These are phyloP conservation scores for Anolis carolinensis DNA, from an alignment of 2,113 vertebrate genomes.

Conservation along the genomic window DNA sequence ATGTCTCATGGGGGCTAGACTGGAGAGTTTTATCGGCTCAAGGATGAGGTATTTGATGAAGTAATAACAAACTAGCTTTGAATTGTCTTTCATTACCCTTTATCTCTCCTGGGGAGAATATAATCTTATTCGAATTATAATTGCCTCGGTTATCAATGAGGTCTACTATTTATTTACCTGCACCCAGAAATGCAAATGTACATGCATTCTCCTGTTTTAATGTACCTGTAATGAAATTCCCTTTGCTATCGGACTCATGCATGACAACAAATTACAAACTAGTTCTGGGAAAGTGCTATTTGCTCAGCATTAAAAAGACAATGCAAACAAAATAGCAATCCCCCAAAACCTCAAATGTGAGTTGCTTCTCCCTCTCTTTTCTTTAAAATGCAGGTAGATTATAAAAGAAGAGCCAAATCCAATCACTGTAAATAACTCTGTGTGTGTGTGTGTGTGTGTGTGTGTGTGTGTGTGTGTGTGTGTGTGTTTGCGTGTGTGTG, in stretches of 20 bases:
- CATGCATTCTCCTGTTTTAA: conserved; percentile 66
- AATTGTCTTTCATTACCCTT: conserved; percentile 83
- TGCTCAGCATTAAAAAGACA: conserved; percentile 68
- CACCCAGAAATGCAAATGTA: conserved; percentile 73
- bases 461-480: background rate
- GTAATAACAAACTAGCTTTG: conserved; percentile 81
- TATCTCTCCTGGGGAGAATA: conserved; percentile 81
- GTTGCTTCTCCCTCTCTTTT: conserved; percentile 48
- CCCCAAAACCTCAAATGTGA: background rate
- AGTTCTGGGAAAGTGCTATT: conserved; percentile 70
- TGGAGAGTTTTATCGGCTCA: conserved; percentile 77
- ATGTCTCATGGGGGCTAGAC: conserved; percentile 70
- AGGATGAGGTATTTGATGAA: conserved; percentile 80
- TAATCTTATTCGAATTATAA: conserved; percentile 86
- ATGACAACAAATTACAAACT: conserved; percentile 80
- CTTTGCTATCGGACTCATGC: conserved; percentile 71
- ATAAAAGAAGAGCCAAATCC: conserved; percentile 64
- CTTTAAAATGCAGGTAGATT: conserved; percentile 62
- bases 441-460: conserved; percentile 22
- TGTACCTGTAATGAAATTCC: conserved; percentile 77
- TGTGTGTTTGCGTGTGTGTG: too few species aligned
- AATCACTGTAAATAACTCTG: conserved; percentile 69
- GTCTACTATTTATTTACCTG: conserved; percentile 83
- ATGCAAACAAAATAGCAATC: conserved; percentile 61
- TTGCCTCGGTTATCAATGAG: conserved; percentile 79